Percentiles rank a stretch among this genome's conserved stretches.
These are phyloP conservation scores for Theonella swinhoei DNA, from an alignment of 37 sponge, comb jelly and placozoan genomes.

Conservation along the genomic window DNA sequence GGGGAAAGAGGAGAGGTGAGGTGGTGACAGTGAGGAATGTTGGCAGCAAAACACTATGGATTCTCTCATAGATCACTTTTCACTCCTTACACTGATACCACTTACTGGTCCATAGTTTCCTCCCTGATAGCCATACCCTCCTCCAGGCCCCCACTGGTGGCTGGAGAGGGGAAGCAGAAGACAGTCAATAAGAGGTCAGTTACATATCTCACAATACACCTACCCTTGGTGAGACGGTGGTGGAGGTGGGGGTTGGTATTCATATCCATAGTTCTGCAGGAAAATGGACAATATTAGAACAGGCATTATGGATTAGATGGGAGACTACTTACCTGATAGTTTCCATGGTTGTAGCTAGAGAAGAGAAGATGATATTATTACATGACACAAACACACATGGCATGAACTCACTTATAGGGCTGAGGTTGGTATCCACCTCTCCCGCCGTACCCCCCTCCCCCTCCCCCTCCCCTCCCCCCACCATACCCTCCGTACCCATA, in stretches of 20 bases:
- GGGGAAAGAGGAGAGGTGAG: too few relatives aligned
- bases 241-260: slow-evolving; percentile 19
- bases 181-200: too few relatives aligned
- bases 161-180: not conserved
- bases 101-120: slow-evolving; percentile 17
- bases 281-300: not conserved
- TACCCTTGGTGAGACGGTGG: slow-evolving; percentile 23
- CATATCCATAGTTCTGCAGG: slow-evolving; percentile 17
- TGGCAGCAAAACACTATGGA: too few relatives aligned
- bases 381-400: not conserved
- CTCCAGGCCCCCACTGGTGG: slow-evolving; percentile 32
- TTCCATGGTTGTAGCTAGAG: slow-evolving; percentile 4
- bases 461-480: slow-evolving; percentile 16
- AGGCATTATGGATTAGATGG: too few relatives aligned
- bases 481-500: not conserved
- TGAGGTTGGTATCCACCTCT: slow-evolving; percentile 19
- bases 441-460: not conserved
- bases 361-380: not conserved
- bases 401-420: slow-evolving; percentile 15
- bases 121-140: slow-evolving; percentile 10
- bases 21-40: too few relatives aligned
- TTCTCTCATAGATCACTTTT: not conserved
- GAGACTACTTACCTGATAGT: slow-evolving; percentile 17
- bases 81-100: not conserved
- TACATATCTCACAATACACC: not conserved